A percentile compares a stretch with the other conserved stretches of the same genome.
Evolutionary conservation across 2,113 vertebrate species (phyloP).

Genomic region (Hippocampus comes): DNA sequence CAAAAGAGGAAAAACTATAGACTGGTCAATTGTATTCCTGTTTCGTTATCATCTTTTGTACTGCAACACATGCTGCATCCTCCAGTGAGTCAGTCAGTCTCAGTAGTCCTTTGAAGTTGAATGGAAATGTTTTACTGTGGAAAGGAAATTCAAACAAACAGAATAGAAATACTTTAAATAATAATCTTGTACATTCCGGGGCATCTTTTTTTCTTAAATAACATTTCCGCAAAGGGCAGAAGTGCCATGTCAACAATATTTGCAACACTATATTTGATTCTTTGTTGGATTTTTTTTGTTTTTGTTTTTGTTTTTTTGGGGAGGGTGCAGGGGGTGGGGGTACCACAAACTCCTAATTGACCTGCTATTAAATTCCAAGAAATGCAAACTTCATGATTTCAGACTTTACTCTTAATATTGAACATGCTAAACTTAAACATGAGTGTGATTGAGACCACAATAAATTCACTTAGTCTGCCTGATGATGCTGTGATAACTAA

Average conservation of each 20-base stretch:
- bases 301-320: too few relatives aligned
- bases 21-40: conserved; percentile 12
- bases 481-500: background rate
- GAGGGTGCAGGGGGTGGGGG: too few relatives aligned
- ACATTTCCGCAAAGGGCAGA: background rate
- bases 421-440: background rate
- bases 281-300: too few relatives aligned
- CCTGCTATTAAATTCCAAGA: background rate
- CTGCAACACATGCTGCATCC: background rate
- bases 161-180: background rate
- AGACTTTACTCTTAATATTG: background rate
- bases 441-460: background rate
- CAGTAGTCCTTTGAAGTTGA: background rate
- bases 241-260: background rate
- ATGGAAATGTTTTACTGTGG: background rate
- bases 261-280: too few relatives aligned
- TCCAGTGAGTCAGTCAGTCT: background rate
- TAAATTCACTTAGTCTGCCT: conserved; percentile 11
- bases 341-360: background rate
- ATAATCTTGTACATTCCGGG: too few relatives aligned
- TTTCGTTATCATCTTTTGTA: background rate
- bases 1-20: background rate
- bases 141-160: background rate
- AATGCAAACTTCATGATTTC: background rate
- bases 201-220: too few relatives aligned